Evolutionary conservation across 1,140 invertebrate genomes (phyloP).

Genomic region (Vollenhovia emeryi): DNA sequence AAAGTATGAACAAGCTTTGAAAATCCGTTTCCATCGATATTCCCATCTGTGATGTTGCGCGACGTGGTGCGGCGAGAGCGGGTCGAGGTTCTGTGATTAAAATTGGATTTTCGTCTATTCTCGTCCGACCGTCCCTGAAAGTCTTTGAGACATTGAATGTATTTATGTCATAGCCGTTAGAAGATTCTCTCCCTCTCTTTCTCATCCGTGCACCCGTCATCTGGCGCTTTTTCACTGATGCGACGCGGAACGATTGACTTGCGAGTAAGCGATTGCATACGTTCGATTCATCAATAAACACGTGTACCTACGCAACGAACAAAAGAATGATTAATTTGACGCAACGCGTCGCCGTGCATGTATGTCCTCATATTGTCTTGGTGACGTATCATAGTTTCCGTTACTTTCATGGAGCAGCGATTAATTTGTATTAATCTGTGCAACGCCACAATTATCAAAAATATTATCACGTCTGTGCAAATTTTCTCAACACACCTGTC

Average conservation of each 20-base stretch:
- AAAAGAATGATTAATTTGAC: conserved; percentile 8
- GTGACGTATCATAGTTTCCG: not conserved
- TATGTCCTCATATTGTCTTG: not conserved
- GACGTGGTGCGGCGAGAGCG: conserved; percentile 1
- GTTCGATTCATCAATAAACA: conserved; percentile 18
- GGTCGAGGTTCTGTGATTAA: conserved; percentile 71
- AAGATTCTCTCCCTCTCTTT: not conserved
- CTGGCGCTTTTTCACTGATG: not conserved
- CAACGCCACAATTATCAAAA: not conserved
- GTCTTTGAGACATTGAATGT: conserved; percentile 62
- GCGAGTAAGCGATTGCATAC: not conserved
- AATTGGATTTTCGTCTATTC: conserved; percentile 76
- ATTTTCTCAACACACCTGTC: not conserved
- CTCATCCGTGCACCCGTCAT: not conserved
- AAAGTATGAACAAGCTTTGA: conserved; percentile 16
- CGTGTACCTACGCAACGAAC: not conserved
- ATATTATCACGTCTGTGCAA: not conserved
- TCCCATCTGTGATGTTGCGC: not conserved
- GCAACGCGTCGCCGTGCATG: not conserved
- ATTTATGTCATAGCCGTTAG: conserved; percentile 60
- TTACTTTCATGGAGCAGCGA: not conserved
- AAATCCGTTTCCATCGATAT: conserved; percentile 31
- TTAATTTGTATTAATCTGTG: conserved; percentile 17
- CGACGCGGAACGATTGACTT: not conserved
- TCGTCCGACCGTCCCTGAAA: conserved; percentile 68